Percentiles rank a stretch among this genome's conserved stretches.
Evolutionary conservation across 1,140 invertebrate genomes (phyloP).

Genomic region (Geopemphigus sp.): DNA sequence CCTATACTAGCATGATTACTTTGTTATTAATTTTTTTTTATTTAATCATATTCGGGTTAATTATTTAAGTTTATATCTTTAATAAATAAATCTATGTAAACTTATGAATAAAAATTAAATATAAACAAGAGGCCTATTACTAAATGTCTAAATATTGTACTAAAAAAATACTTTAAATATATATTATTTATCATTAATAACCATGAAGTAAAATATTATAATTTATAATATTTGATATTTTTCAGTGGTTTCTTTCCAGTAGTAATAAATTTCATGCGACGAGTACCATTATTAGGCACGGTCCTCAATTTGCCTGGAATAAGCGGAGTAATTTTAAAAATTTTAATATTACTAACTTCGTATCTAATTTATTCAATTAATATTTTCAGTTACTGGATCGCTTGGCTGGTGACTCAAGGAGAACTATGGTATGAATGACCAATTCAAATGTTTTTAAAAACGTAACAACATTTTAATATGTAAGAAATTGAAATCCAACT

Average conservation of each 20-base stretch:
- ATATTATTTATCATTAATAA: too few relatives aligned
- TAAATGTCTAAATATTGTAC: too few relatives aligned
- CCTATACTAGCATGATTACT: too few relatives aligned
- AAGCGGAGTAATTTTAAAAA: constrained; percentile 56
- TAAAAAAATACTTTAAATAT: too few relatives aligned
- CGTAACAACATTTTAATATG: background rate
- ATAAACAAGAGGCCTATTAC: too few relatives aligned
- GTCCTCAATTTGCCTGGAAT: constrained; percentile 74
- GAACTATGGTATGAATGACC: constrained; percentile 62
- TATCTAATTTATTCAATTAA: constrained; percentile 15
- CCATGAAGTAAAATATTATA: too few relatives aligned
- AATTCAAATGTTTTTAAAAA: background rate
- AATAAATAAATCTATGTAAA: too few relatives aligned
- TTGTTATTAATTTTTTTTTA: too few relatives aligned
- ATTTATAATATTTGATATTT: constrained; percentile 53
- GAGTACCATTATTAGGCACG: constrained; percentile 73
- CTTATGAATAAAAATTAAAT: too few relatives aligned
- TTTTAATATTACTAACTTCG: background rate
- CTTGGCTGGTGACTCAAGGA: constrained; percentile 63
- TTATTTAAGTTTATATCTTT: too few relatives aligned
- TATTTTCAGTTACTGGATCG: constrained; percentile 60
- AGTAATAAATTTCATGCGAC: constrained; percentile 81
- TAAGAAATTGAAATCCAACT: background rate
- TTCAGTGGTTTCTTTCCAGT: constrained; percentile 82
- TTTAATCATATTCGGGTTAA: too few relatives aligned